Evolutionary conservation across 2,888 invertebrate species (phyloP).

Genomic region (Ommatoiulus sabulosus): DNA sequence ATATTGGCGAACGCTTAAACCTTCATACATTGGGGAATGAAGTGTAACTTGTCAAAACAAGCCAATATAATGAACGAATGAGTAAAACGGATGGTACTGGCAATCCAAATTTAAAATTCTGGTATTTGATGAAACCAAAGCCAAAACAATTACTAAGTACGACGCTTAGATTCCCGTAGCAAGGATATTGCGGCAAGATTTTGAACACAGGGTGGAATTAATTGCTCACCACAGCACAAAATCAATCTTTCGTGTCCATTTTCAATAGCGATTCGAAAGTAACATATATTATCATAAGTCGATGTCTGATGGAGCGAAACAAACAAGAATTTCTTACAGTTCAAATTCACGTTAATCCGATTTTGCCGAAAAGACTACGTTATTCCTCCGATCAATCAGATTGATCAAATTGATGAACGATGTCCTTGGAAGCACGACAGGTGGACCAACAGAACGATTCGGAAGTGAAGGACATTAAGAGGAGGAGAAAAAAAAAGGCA

Average conservation of each 20-base stretch:
- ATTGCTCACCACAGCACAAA: too few relatives aligned
- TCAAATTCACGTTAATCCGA: neutral
- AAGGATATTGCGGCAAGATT: too few relatives aligned
- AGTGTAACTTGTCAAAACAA: neutral
- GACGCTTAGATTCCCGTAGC: too few relatives aligned
- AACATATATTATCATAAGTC: too few relatives aligned
- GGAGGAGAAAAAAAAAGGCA: neutral
- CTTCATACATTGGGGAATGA: conserved; percentile 58
- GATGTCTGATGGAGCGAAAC: too few relatives aligned
- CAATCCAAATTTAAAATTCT: too few relatives aligned
- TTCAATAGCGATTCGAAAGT: too few relatives aligned
- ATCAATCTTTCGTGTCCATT: too few relatives aligned
- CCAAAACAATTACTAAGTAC: too few relatives aligned
- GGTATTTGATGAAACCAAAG: neutral
- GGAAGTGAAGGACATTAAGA: neutral
- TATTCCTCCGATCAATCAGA: neutral
- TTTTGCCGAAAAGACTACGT: neutral
- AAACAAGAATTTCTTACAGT: too few relatives aligned
- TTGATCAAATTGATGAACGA: neutral
- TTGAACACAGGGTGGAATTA: too few relatives aligned
- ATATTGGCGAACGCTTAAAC: conserved; percentile 58
- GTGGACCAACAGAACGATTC: neutral
- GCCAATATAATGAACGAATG: neutral
- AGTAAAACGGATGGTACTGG: neutral
- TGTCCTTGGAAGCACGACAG: too few relatives aligned